Percentiles rank a stretch among this genome's conserved stretches.
These are phyloP conservation scores for Petroica traversi DNA, from an alignment of 2,113 vertebrate species.

Conservation along the genomic window DNA sequence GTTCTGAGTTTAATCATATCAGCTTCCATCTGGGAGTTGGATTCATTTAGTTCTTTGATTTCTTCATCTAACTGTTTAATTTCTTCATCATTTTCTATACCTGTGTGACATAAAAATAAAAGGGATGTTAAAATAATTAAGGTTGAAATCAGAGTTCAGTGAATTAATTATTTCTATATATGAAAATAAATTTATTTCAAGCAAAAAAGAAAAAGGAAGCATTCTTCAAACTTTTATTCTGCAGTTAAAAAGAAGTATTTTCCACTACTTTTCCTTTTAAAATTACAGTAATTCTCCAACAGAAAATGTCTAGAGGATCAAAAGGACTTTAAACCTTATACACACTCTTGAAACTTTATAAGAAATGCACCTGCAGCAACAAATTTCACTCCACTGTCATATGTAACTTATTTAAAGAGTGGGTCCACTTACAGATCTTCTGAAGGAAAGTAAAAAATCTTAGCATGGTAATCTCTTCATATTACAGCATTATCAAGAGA, in stretches of 20 bases:
- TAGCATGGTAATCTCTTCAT: background rate
- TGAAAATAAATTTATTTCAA: slow-evolving; percentile 17
- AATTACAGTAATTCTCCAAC: background rate
- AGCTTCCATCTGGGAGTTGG: slow-evolving; percentile 97
- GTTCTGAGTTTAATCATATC: slow-evolving; percentile 99
- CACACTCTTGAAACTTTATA: background rate
- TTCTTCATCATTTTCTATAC: slow-evolving; percentile 95
- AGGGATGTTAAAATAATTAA: background rate
- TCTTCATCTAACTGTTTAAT: slow-evolving; percentile 99
- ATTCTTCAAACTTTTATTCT: background rate
- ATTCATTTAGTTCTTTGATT: slow-evolving; percentile 98
- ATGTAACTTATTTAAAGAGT: background rate
- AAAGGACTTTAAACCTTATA: background rate
- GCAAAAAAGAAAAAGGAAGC: background rate
- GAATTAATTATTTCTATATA: background rate
- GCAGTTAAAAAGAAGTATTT: background rate
- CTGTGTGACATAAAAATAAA: slow-evolving; percentile 67
- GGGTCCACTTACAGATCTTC: background rate
- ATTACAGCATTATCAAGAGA: background rate
- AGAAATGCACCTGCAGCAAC: background rate
- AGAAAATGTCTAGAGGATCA: background rate
- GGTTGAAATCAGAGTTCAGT: background rate
- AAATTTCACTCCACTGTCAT: background rate
- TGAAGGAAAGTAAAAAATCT: background rate
- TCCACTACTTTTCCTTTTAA: background rate